phyloP scores from a whole-genome alignment of 2,797 vertebrate species.

The Alexandromys oeconomus region DNA sequence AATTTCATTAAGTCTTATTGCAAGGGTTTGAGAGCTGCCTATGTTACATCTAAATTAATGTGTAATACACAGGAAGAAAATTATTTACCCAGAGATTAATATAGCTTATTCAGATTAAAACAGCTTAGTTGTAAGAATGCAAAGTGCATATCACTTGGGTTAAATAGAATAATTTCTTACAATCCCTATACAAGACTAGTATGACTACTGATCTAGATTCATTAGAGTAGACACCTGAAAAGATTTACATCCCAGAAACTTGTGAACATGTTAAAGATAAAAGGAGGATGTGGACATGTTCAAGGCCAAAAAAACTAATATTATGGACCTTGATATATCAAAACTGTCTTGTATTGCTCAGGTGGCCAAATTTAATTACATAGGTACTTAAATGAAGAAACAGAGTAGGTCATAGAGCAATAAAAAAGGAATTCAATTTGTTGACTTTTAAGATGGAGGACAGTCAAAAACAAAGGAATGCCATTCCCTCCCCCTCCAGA shows the following conservation, averaged over 20 bases:
- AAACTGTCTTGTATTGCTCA: background rate
- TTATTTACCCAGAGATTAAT: slow-evolving; percentile 8
- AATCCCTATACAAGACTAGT: background rate
- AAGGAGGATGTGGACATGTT: background rate
- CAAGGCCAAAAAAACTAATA: background rate
- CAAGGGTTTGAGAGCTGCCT: slow-evolving; percentile 4
- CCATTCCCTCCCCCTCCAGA: background rate
- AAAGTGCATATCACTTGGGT: background rate
- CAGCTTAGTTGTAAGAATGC: background rate
- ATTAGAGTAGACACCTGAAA: background rate
- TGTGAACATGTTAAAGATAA: background rate
- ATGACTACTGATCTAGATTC: background rate
- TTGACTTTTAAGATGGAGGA: background rate
- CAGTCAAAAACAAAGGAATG: background rate
- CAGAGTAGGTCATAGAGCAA: background rate
- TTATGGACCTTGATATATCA: background rate
- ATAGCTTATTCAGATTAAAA: slow-evolving; percentile 46
- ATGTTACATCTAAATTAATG: slow-evolving; percentile 21
- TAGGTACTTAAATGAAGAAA: slow-evolving; percentile 41
- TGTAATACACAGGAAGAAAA: slow-evolving; percentile 38
- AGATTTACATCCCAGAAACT: background rate
- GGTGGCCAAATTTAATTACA: background rate
- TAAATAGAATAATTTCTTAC: background rate
- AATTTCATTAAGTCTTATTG: slow-evolving; percentile 47
- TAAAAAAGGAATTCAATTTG: background rate